These are phyloP conservation scores for Psilopogon haemacephalus DNA, from an alignment of 2,113 vertebrate species.

Conservation along the genomic window DNA sequence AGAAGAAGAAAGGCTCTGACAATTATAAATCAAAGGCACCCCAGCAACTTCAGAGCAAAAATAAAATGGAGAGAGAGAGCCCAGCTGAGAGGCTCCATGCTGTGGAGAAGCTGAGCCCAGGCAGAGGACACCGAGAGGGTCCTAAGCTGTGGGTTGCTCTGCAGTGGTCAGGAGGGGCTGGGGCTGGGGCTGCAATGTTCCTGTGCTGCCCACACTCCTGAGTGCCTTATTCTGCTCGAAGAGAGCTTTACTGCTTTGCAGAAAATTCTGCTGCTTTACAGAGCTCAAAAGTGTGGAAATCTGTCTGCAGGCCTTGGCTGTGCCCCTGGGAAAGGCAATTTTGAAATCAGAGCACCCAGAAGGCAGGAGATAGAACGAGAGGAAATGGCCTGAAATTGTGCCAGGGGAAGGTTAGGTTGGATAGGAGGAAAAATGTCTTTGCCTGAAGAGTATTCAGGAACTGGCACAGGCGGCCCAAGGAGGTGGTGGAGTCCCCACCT, in stretches of 20 bases:
- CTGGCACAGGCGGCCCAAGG: no score
- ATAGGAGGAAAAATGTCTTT: no score
- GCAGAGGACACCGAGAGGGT: background rate
- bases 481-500: no score
- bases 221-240: background rate
- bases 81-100: background rate
- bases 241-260: background rate
- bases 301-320: background rate
- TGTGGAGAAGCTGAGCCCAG: background rate
- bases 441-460: no score
- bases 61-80: background rate
- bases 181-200: background rate
- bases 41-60: background rate
- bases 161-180: background rate
- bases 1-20: background rate
- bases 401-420: no score
- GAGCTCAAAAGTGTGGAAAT: background rate
- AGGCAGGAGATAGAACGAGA: background rate
- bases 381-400: no score
- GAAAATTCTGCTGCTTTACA: background rate
- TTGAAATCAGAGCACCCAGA: background rate
- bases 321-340: background rate
- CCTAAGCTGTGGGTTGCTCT: background rate
- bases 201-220: background rate
- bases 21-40: constrained; percentile 30